Conservation (phyloP, 92 coral and sea anemone genomes). For the Zoanthus gigantus region DNA sequence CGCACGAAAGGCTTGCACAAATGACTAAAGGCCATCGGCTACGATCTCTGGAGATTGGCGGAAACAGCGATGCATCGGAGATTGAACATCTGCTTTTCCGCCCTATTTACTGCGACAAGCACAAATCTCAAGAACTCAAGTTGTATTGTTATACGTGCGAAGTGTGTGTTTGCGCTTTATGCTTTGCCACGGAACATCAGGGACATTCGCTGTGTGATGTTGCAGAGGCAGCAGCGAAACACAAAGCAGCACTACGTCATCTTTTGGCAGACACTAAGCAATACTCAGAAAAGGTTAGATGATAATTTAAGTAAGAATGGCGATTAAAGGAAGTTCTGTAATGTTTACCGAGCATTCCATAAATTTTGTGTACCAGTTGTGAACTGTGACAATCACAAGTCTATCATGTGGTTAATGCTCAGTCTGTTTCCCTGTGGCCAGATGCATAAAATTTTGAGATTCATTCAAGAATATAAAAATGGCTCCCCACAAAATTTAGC, state of each 20-base stretch:
- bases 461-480: too few species aligned
- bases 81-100: constrained; percentile 38
- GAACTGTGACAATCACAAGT: too few species aligned
- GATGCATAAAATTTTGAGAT: too few species aligned
- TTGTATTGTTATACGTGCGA: constrained; percentile 56
- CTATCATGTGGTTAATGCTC: too few species aligned
- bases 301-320: not conserved
- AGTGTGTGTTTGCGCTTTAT: constrained; percentile 53
- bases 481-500: too few species aligned
- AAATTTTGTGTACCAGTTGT: too few species aligned
- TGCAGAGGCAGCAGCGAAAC: constrained; percentile 44
- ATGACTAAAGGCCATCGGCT: constrained; percentile 38
- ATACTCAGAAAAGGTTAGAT: constrained; percentile 28
- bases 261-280: constrained; percentile 22
- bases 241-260: constrained; percentile 28
- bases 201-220: constrained; percentile 47
- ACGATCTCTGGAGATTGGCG: not conserved
- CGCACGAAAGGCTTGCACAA: constrained; percentile 40
- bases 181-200: constrained; percentile 63
- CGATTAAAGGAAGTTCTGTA: too few species aligned
- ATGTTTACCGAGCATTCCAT: too few species aligned
- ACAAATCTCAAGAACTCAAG: constrained; percentile 54
- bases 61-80: constrained; percentile 13
- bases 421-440: too few species aligned
- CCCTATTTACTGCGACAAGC: constrained; percentile 45